A percentile compares a stretch with the other conserved stretches of the same genome.
Conservation (phyloP, 23 tunicate genomes). For the Oikopleura dioica region DNA sequence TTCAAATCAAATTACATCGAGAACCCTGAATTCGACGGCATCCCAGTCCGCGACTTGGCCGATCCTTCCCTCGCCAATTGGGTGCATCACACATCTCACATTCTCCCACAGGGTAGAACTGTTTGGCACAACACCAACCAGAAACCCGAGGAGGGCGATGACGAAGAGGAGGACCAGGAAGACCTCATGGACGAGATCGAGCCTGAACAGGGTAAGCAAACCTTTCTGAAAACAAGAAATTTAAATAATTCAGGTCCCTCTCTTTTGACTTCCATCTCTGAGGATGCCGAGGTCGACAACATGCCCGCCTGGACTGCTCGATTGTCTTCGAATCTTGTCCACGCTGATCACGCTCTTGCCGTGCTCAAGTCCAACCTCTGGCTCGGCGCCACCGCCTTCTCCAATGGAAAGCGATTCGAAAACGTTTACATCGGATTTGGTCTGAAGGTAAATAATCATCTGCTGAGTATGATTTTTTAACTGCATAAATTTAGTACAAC, state of each 20-base stretch:
- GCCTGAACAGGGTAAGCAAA: constrained; percentile 77
- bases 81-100: constrained; percentile 90
- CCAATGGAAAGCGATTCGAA: constrained; percentile 75
- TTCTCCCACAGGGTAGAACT: constrained; percentile 37
- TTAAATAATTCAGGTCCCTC: no score
- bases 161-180: constrained; percentile 83
- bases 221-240: no score
- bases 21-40: constrained; percentile 72
- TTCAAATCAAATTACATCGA: constrained; percentile 61
- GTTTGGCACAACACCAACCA: not conserved
- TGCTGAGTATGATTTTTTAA: not conserved
- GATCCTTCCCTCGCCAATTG: constrained; percentile 70
- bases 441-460: constrained; percentile 19
- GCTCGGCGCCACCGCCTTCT: constrained; percentile 82
- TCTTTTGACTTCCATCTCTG: constrained; percentile 66
- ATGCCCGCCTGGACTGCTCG: constrained; percentile 74
- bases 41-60: constrained; percentile 60
- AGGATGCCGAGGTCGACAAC: constrained; percentile 69
- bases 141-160: constrained; percentile 27
- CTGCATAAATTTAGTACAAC: constrained; percentile 16
- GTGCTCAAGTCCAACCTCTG: constrained; percentile 66
- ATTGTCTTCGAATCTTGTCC: constrained; percentile 41
- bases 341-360: constrained; percentile 72
- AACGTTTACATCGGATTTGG: constrained; percentile 89
- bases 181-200: constrained; percentile 88